These are phyloP conservation scores for Furcula furcula DNA, from an alignment of 2,888 invertebrate genomes.

Conservation along the genomic window DNA sequence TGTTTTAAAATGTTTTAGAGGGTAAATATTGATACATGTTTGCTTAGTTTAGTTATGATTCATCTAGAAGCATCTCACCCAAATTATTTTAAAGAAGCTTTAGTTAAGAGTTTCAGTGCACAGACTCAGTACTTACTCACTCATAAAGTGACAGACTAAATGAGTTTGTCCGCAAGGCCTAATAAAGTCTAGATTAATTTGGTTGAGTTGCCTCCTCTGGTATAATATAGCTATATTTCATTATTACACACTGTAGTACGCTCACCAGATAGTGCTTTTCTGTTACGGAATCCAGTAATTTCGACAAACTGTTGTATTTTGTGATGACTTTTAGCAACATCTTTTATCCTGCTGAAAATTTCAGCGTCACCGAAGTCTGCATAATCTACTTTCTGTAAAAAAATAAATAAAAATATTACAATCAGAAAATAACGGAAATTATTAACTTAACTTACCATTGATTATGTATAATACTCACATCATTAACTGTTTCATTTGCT, in stretches of 20 bases:
- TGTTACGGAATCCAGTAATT: slow-evolving; percentile 64
- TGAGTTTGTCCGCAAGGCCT: too few relatives aligned
- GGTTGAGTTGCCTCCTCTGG: too few relatives aligned
- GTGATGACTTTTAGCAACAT: slow-evolving; percentile 84
- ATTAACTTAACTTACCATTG: too few relatives aligned
- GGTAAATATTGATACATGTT: too few relatives aligned
- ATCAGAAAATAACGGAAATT: not conserved
- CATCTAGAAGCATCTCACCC: too few relatives aligned
- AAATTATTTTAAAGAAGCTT: too few relatives aligned
- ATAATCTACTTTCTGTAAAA: slow-evolving; percentile 65
- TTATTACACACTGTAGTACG: not conserved
- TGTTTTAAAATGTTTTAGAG: too few relatives aligned
- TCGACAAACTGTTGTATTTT: slow-evolving; percentile 84
- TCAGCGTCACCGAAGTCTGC: slow-evolving; percentile 85
- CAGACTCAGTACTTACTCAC: too few relatives aligned
- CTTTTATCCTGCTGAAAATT: slow-evolving; percentile 82
- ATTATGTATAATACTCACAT: slow-evolving; percentile 21
- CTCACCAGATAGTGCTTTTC: slow-evolving; percentile 77
- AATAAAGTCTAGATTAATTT: too few relatives aligned
- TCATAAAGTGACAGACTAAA: too few relatives aligned
- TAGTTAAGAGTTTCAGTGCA: too few relatives aligned
- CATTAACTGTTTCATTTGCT: slow-evolving; percentile 30
- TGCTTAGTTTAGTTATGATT: too few relatives aligned
- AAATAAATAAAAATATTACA: slow-evolving; percentile 1
- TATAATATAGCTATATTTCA: not conserved